phyloP scores from a whole-genome alignment of 64 coral and sea anemone species.

The Orbicella faveolata region DNA sequence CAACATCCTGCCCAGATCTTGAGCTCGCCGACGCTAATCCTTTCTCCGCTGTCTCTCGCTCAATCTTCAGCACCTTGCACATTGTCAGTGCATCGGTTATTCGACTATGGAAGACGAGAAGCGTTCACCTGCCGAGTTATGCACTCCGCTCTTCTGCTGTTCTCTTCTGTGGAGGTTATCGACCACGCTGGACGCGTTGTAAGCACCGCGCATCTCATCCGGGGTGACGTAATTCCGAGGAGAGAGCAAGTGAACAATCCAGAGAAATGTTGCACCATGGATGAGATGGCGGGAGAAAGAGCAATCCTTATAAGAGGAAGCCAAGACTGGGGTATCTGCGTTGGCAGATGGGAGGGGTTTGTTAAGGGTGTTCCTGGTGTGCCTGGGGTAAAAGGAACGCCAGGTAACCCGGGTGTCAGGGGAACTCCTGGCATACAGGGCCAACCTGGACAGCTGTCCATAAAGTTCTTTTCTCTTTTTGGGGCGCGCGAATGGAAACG shows the following conservation, averaged over 20 bases:
- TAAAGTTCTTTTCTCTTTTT: conserved; percentile 37
- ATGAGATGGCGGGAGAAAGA: conserved; percentile 48
- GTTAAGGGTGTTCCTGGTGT: conserved; percentile 27
- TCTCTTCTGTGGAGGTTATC: conserved; percentile 65
- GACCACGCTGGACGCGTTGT: conserved; percentile 35
- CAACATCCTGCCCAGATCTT: conserved; percentile 34
- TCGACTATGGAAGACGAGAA: background rate
- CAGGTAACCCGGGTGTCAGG: background rate
- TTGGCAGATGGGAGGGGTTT: conserved; percentile 63
- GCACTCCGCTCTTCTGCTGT: conserved; percentile 25
- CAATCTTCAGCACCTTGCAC: conserved; percentile 13
- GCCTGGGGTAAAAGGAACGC: background rate
- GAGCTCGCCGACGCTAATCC: conserved; percentile 38
- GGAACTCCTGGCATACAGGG: background rate
- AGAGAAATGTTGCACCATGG: conserved; percentile 20
- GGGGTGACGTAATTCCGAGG: conserved; percentile 35
- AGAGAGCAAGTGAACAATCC: conserved; percentile 6
- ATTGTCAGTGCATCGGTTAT: conserved; percentile 38
- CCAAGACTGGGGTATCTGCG: conserved; percentile 66
- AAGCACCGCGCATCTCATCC: conserved; percentile 35
- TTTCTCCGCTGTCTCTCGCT: conserved; percentile 35
- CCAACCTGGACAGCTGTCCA: conserved; percentile 22
- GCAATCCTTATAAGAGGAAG: conserved; percentile 72
- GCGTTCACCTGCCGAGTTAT: conserved; percentile 56
- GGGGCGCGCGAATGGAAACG: background rate